Evolutionary conservation across 2,113 vertebrate species (phyloP).

Genomic region (Xenotilapia flavipinnis): DNA sequence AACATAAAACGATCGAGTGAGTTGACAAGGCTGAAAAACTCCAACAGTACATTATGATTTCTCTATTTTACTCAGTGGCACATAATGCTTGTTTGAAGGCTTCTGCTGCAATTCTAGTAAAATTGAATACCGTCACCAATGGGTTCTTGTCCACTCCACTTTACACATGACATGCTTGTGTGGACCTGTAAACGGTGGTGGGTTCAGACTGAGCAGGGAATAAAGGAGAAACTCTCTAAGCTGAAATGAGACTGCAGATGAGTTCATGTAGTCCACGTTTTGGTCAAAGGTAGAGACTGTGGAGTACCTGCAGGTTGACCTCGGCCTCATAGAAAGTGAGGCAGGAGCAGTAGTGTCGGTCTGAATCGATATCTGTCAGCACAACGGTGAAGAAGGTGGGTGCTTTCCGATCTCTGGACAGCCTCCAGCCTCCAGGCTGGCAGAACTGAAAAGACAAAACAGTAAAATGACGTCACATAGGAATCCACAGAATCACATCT

Average conservation of each 20-base stretch:
- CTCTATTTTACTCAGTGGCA: neutral
- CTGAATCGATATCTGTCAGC: slow-evolving; percentile 95
- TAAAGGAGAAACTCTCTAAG: neutral
- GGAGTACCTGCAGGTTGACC: slow-evolving; percentile 89
- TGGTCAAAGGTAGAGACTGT: neutral
- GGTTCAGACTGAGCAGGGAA: neutral
- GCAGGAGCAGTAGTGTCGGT: slow-evolving; percentile 96
- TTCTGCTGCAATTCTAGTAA: neutral
- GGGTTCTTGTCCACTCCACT: neutral
- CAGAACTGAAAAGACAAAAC: slow-evolving; percentile 80
- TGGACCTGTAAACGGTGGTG: neutral
- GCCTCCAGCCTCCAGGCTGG: slow-evolving; percentile 93
- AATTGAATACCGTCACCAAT: neutral
- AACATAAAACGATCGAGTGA: neutral
- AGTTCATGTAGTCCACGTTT: neutral
- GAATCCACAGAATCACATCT: neutral
- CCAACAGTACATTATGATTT: neutral
- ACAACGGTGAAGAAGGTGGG: slow-evolving; percentile 96
- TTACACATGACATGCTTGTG: neutral
- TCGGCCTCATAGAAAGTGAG: slow-evolving; percentile 96
- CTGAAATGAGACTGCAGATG: neutral
- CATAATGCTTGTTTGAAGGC: neutral
- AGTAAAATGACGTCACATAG: neutral
- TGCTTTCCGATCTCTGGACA: slow-evolving; percentile 85
- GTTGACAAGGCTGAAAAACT: neutral